These are phyloP conservation scores for Eurois occulta DNA, from an alignment of 2,888 invertebrate genomes.

Conservation along the genomic window DNA sequence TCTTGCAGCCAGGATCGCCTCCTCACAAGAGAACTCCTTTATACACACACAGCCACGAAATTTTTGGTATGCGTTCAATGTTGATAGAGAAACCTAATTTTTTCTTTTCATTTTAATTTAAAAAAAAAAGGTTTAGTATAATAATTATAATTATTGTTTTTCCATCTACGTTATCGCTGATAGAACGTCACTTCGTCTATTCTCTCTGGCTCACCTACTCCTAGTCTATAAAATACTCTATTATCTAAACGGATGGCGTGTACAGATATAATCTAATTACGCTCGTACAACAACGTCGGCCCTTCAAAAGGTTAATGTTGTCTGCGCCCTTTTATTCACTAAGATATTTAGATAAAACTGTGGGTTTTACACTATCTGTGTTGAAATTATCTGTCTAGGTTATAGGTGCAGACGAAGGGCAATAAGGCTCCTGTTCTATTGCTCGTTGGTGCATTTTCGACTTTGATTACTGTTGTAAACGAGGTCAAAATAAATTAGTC, in stretches of 20 bases:
- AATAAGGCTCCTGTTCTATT: constrained; percentile 21
- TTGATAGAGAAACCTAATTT: too few relatives aligned
- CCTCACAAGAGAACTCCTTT: not conserved
- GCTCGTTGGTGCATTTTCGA: constrained; percentile 24
- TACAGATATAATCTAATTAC: constrained; percentile 65
- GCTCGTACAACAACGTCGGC: constrained; percentile 28
- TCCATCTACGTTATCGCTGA: not conserved
- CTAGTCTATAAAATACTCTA: not conserved
- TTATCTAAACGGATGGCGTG: constrained; percentile 50
- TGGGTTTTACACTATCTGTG: constrained; percentile 46
- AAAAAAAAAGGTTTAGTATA: too few relatives aligned
- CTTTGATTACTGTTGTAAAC: constrained; percentile 23
- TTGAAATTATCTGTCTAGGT: constrained; percentile 36
- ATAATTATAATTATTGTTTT: not conserved
- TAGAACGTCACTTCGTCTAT: not conserved
- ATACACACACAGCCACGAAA: not conserved
- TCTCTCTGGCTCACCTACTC: not conserved
- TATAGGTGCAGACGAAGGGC: constrained; percentile 11
- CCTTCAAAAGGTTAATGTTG: constrained; percentile 69
- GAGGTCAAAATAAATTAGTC: constrained; percentile 23
- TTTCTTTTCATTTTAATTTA: too few relatives aligned
- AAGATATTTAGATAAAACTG: constrained; percentile 59
- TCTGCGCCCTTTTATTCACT: constrained; percentile 63
- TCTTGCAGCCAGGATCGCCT: too few relatives aligned
- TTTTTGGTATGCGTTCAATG: not conserved